Evolutionary conservation across 2,888 invertebrate genomes (phyloP), one percentile per base, ranked within the genome.

Genomic region (Nineta flava): DNA sequence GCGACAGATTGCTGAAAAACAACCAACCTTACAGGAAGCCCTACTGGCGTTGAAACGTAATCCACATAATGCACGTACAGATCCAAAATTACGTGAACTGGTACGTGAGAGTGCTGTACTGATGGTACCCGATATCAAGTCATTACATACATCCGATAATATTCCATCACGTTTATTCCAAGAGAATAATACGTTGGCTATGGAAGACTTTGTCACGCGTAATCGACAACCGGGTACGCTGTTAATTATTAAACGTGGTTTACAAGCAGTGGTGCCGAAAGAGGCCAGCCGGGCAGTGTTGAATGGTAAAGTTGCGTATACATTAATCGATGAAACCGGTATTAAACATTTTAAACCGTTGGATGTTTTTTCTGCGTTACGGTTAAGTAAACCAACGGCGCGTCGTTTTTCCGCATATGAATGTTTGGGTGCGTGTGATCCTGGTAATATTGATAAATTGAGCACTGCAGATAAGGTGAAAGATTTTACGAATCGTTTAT

Each of bases 221-320:
- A 69, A 75, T 55, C 74, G 74, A 54, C 74, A 73, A 54, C 58
- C 64, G 15, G 77, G 77, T 9, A 76, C 81, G 1, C 73, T 83
- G 49, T 71, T 87, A 58, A 82, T 87, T 41, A 75, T 83, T 58
- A 83, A 85, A 56, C 79, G 79, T 59, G 81, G 81, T 6, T 64
- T 81, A 41, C 84, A 86, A 61, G 82, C 82, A 1, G 83, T 87
- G 2, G 77, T 87, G 4, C 87, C 87, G 0, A 74, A 81, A 48
- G 85, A 86, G 63, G 81, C 83, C 0, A 78, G 83, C 50, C 73
- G 82, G 32, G 77, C 79, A 15, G 84, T 86, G 1, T 65, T 85
- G 9, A 81, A 81, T 1, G 86, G 86, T 3, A 74, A 83, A 65
- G 76, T 84, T 1, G 75, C 84, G 2, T 87, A 86, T 60, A 80